Conservation (phyloP, 2,113 vertebrate genomes). For the Oreocharis arfaki region DNA sequence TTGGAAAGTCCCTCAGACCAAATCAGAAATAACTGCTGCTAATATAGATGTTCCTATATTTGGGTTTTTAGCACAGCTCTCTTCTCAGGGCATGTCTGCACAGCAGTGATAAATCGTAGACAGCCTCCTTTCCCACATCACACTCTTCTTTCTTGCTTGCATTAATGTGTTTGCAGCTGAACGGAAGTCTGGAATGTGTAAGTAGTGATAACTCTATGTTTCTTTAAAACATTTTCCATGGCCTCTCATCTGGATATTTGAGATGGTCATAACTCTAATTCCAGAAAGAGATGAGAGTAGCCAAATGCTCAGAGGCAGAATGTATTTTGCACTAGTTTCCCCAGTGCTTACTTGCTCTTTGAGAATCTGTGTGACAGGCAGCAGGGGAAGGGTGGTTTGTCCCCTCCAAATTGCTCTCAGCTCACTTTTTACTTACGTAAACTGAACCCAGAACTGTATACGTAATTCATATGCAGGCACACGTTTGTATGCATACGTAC, state of each 20-base stretch:
- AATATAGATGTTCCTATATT: slow-evolving; percentile 62
- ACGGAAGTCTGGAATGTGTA: slow-evolving; percentile 62
- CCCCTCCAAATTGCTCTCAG: neutral
- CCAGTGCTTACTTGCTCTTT: neutral
- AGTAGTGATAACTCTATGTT: slow-evolving; percentile 57
- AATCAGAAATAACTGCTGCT: slow-evolving; percentile 59
- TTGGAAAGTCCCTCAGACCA: slow-evolving; percentile 54
- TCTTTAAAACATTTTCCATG: slow-evolving; percentile 48
- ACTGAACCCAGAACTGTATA: neutral
- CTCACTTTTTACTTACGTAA: neutral
- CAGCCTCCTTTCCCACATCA: slow-evolving; percentile 56
- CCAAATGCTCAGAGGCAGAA: neutral
- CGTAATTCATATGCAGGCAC: neutral
- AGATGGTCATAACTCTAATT: slow-evolving; percentile 57
- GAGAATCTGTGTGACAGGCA: neutral
- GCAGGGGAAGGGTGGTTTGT: neutral
- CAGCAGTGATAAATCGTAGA: slow-evolving; percentile 62
- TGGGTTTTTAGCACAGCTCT: slow-evolving; percentile 45
- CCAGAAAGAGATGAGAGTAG: slow-evolving; percentile 24
- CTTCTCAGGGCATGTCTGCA: slow-evolving; percentile 63
- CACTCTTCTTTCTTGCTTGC: slow-evolving; percentile 53
- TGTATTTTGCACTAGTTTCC: neutral
- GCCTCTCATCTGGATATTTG: slow-evolving; percentile 50
- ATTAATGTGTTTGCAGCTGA: slow-evolving; percentile 60
- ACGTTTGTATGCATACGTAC: neutral